Conservation (phyloP, 2,113 vertebrate genomes). For the Laticauda colubrina region DNA sequence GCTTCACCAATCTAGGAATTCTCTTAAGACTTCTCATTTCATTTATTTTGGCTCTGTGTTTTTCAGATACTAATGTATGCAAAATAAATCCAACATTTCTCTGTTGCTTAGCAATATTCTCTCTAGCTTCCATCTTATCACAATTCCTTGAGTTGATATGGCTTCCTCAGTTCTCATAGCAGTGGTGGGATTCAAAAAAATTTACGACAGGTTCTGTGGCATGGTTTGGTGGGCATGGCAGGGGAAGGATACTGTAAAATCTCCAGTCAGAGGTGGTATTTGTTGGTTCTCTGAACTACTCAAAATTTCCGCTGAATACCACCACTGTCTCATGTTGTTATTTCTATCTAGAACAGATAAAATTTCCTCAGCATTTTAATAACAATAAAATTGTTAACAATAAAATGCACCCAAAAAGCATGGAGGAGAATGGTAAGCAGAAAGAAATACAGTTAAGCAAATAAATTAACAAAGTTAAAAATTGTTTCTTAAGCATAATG, state of each 20-base stretch:
- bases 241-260: too few species aligned
- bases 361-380: not conserved
- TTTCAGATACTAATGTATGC: fast-evolving
- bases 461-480: not conserved
- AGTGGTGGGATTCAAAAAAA: too few species aligned
- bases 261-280: too few species aligned
- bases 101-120: not conserved
- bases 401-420: not conserved
- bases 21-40: conserved; percentile 2
- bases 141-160: not conserved
- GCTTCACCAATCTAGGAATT: conserved; percentile 33
- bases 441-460: not conserved
- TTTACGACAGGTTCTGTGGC: too few species aligned
- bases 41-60: conserved; percentile 36
- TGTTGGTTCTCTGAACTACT: too few species aligned
- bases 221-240: too few species aligned
- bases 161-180: not conserved
- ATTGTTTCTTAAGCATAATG: not conserved
- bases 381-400: not conserved
- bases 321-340: not conserved
- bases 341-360: not conserved
- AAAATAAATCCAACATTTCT: conserved; percentile 22
- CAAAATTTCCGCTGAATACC: too few species aligned
- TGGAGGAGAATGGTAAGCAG: not conserved
- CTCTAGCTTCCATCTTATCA: not conserved